Conservation (phyloP, 1,140 invertebrate species). For the Drosophila nigromelanica region DNA sequence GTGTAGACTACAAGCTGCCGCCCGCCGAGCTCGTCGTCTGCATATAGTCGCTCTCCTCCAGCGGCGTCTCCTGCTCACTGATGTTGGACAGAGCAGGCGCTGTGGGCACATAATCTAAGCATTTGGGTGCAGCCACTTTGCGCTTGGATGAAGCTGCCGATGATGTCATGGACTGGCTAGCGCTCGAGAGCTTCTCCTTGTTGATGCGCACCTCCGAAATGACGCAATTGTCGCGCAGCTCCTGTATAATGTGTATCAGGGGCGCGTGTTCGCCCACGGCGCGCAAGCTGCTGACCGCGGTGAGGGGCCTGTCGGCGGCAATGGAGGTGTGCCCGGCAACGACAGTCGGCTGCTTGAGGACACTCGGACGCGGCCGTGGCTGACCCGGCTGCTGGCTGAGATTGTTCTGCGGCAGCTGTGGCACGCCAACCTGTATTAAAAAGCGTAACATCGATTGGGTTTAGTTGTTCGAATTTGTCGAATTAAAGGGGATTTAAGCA, state of each 20-base stretch:
- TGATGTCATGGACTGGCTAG: background rate
- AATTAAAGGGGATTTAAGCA: background rate
- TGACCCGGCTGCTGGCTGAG: slow-evolving; percentile 29
- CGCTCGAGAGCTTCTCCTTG: slow-evolving; percentile 49
- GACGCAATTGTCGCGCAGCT: slow-evolving; percentile 77
- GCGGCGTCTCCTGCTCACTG: slow-evolving; percentile 58
- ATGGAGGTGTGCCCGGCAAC: slow-evolving; percentile 5
- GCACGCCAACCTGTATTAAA: slow-evolving; percentile 24
- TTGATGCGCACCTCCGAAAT: slow-evolving; percentile 79
- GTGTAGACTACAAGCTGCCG: slow-evolving; percentile 18
- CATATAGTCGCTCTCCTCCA: slow-evolving; percentile 34
- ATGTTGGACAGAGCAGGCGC: slow-evolving; percentile 66
- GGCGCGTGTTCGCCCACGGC: slow-evolving; percentile 65
- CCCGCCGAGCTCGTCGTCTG: slow-evolving; percentile 19
- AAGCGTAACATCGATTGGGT: slow-evolving; percentile 5
- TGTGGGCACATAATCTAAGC: slow-evolving; percentile 45
- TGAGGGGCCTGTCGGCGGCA: slow-evolving; percentile 35
- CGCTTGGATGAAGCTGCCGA: background rate
- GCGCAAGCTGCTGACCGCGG: slow-evolving; percentile 64
- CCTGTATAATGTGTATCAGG: slow-evolving; percentile 79
- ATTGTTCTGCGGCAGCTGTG: slow-evolving; percentile 36
- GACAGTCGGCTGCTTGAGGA: slow-evolving; percentile 13
- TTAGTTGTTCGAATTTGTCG: background rate
- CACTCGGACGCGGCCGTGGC: slow-evolving; percentile 14
- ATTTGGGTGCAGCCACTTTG: background rate